Percentiles rank a stretch among this genome's conserved stretches.
Conservation (phyloP, 2,888 invertebrate genomes). For the Apoda limacodes region DNA sequence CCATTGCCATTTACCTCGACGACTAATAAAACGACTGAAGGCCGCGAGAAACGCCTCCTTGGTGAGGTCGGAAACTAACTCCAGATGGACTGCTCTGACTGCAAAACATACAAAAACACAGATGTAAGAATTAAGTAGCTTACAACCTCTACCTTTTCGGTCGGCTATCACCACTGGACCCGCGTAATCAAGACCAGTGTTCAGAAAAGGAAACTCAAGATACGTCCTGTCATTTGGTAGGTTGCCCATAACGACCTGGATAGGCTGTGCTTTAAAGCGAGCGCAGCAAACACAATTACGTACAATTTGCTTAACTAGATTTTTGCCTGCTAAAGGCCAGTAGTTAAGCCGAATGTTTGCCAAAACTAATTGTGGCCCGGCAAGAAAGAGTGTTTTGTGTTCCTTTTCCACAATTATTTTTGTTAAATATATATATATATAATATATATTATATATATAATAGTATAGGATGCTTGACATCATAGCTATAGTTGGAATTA, state of each 20-base stretch:
- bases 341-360: slow-evolving; percentile 11
- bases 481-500: slow-evolving; percentile 10
- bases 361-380: slow-evolving; percentile 14
- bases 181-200: slow-evolving; percentile 14
- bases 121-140: too few relatives aligned
- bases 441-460: too few relatives aligned
- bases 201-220: slow-evolving; percentile 12
- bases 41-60: too few relatives aligned
- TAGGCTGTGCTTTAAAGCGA: slow-evolving; percentile 10
- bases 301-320: slow-evolving; percentile 12
- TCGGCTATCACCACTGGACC: slow-evolving; percentile 15
- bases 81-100: too few relatives aligned
- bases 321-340: slow-evolving; percentile 12
- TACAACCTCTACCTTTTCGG: slow-evolving; percentile 11
- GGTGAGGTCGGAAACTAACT: too few relatives aligned
- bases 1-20: slow-evolving; percentile 12
- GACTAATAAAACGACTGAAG: slow-evolving; percentile 9
- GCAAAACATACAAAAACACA: too few relatives aligned
- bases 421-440: too few relatives aligned
- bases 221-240: too few relatives aligned
- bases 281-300: slow-evolving; percentile 12
- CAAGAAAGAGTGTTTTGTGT: slow-evolving; percentile 13
- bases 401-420: slow-evolving; percentile 11
- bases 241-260: slow-evolving; percentile 10
- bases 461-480: too few relatives aligned